Conservation (phyloP, 2,113 vertebrate species). For the Motacilla alba region DNA sequence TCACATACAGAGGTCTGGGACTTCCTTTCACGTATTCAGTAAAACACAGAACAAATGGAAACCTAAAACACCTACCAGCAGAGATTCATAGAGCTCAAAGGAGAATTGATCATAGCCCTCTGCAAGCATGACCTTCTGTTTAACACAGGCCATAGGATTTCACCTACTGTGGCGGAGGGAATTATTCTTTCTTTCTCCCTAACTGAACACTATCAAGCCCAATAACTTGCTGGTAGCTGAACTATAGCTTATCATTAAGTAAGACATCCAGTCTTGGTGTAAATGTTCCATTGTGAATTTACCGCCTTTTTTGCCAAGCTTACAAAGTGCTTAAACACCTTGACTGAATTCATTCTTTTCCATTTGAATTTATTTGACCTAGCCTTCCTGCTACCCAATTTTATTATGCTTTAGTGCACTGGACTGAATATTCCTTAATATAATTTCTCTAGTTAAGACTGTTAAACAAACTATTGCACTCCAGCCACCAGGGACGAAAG, state of each 20-base stretch:
- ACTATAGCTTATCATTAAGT: background rate
- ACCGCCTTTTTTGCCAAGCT: background rate
- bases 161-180: background rate
- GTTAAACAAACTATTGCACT: background rate
- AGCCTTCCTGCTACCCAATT: background rate
- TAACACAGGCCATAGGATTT: conserved; percentile 22
- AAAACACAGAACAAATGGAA: background rate
- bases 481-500: background rate
- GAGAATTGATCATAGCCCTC: conserved; percentile 7
- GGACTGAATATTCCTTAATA: background rate
- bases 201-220: background rate
- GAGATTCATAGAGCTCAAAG: background rate
- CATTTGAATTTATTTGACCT: conserved; percentile 30
- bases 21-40: background rate
- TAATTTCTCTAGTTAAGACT: background rate
- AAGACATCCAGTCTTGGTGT: background rate
- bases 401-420: background rate
- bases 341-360: conserved; percentile 6
- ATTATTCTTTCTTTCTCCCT: conserved; percentile 35
- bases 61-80: background rate
- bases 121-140: conserved; percentile 5
- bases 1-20: background rate
- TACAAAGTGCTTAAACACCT: background rate
- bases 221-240: conserved; percentile 1
- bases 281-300: background rate